These are phyloP conservation scores for Augochlorella aurata DNA, from an alignment of 2,888 invertebrate species.

Conservation along the genomic window DNA sequence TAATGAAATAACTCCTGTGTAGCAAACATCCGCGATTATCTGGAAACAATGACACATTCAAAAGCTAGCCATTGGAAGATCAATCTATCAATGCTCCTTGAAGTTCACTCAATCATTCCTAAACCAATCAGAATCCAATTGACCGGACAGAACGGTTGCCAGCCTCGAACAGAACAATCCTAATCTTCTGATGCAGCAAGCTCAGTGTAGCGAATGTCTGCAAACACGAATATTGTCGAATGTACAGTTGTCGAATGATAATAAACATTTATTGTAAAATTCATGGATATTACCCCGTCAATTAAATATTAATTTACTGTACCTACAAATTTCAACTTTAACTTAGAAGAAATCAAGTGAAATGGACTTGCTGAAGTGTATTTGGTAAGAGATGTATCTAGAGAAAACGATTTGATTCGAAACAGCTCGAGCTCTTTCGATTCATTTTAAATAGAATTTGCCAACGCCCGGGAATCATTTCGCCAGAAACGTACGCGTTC, in stretches of 20 bases:
- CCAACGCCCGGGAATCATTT: not conserved
- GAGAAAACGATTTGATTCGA: too few relatives aligned
- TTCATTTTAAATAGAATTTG: not conserved
- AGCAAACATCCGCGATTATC: not conserved
- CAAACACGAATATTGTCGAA: not conserved
- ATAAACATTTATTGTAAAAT: too few relatives aligned
- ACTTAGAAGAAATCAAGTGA: not conserved
- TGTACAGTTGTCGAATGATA: not conserved
- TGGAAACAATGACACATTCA: not conserved
- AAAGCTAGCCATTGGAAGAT: not conserved
- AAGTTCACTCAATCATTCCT: constrained; percentile 10
- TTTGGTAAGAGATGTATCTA: not conserved
- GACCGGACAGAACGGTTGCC: not conserved
- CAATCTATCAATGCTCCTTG: not conserved
- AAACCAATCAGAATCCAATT: constrained; percentile 7
- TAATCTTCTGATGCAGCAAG: not conserved
- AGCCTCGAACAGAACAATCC: not conserved
- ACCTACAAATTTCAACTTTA: not conserved
- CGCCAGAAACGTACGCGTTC: not conserved
- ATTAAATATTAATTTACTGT: not conserved
- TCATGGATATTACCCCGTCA: not conserved
- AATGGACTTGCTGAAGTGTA: not conserved
- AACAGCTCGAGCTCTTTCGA: not conserved
- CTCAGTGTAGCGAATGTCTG: not conserved
- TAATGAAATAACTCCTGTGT: not conserved